Evolutionary conservation across 2,888 invertebrate genomes (phyloP), one percentile per base, ranked within the genome.

Genomic region (Athalia cordata): DNA sequence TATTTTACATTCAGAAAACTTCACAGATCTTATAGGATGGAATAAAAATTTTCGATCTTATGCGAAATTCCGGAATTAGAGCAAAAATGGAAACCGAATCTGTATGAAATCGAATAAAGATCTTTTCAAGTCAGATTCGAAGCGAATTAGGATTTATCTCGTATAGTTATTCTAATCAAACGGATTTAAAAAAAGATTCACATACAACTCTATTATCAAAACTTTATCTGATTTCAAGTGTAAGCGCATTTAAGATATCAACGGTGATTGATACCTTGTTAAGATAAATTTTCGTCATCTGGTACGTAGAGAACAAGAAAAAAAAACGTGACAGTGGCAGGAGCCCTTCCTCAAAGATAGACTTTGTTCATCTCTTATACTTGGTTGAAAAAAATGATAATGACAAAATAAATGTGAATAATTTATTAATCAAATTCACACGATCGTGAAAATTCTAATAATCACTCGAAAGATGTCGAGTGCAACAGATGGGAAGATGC

Each of bases 341-440:
- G 59, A 59, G 8, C 11, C 47, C 8, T 49, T 49, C 43, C 49
- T 15, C 9, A 67, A 15, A 9, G 13, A 50, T 4, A n/a, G 68
- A 59, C 57, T 59, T 9, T 13, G 72, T 72, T 45, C 45, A 59
- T 72, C n/a, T 72, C 72, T 72, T 29, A 29, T 47, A 11, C 15
- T 1, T 64, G 5, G 4, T 4, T 8, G n/a, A 45, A 64, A 64
- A 64, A 47, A 29, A 45, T 6, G 59, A n/a, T n/a, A 59, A 59
- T 7, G 9, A 47, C 11, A 68, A 13, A 66, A 49, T 15, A 15
- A 49, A 66, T 11, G 45, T n/a, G 3, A 29, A 52, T 9, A 7
- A 50, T 59, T 72, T 43, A 72, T 72, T 72, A 72, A 72, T 72
- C 72, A 72, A 47, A 72, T 57, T 59, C 72, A 72, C 59, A 59